Evolutionary conservation across 2,113 vertebrate species (phyloP).

Genomic region (Gymnogyps californianus): DNA sequence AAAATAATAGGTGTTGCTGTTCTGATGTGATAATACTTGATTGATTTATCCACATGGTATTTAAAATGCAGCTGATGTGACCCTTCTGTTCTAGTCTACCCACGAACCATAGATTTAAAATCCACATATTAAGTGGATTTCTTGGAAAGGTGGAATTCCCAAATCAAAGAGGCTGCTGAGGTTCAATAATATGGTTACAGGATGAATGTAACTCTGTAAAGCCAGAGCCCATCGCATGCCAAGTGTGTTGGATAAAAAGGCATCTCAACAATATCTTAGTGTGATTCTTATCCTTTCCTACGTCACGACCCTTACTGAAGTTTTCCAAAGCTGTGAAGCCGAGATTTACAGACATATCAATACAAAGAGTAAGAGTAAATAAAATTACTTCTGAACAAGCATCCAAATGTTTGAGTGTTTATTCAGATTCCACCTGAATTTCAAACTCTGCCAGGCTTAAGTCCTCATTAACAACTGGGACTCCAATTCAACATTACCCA

Average conservation of each 20-base stretch:
- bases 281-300: neutral
- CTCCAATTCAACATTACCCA: neutral
- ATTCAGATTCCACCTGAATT: neutral
- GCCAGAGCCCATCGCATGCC: neutral
- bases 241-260: neutral
- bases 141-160: constrained; percentile 2
- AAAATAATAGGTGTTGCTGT: constrained; percentile 15
- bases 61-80: neutral
- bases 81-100: neutral
- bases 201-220: neutral
- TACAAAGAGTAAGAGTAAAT: neutral
- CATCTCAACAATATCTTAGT: neutral
- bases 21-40: constrained; percentile 11
- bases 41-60: neutral
- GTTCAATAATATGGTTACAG: neutral
- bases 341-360: neutral
- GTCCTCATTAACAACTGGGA: neutral
- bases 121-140: neutral
- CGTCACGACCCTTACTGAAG: neutral
- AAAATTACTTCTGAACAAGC: neutral
- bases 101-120: neutral
- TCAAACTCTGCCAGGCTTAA: neutral
- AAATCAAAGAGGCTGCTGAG: neutral
- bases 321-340: neutral
- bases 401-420: neutral